phyloP scores from a whole-genome alignment of 1,140 invertebrate genomes.

The Pteromalus puparum region DNA sequence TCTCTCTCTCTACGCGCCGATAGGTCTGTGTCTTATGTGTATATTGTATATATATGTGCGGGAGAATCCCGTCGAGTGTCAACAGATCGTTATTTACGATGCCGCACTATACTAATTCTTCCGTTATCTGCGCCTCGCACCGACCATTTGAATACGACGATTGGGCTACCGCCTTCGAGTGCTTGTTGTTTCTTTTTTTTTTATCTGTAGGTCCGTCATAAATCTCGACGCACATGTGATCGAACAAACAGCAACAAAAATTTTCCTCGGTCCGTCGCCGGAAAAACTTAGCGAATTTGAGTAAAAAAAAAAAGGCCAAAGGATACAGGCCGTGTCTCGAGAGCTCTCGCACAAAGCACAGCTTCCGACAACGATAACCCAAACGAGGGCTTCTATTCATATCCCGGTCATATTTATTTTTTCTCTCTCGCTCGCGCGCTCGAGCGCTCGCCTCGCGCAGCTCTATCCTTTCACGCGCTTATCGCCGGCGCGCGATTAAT shows the following conservation, averaged over 20 bases:
- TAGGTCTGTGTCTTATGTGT: neutral
- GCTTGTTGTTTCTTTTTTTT: too few species aligned
- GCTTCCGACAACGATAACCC: conserved; percentile 51
- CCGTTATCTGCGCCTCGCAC: too few species aligned
- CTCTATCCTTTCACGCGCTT: conserved; percentile 38
- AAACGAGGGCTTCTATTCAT: conserved; percentile 48
- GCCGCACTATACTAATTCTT: neutral
- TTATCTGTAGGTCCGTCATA: too few species aligned
- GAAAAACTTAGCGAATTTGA: too few species aligned
- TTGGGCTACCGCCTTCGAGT: too few species aligned
- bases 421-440: neutral
- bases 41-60: neutral
- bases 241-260: too few species aligned
- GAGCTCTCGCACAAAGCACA: conserved; percentile 25
- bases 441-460: neutral
- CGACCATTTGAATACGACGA: too few species aligned
- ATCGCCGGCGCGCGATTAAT: conserved; percentile 50
- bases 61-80: conserved; percentile 7
- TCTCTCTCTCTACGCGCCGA: neutral
- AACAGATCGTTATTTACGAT: neutral
- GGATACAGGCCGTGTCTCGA: neutral
- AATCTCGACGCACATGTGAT: too few species aligned
- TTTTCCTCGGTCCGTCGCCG: too few species aligned
- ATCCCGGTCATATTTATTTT: conserved; percentile 31
- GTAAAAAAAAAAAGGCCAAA: too few species aligned